Evolutionary conservation across 30 jellyfish, hydroid and myxozoan species (phyloP), one percentile per base, ranked within the genome.

Genomic region (Chrysaora quinquecirrha): DNA sequence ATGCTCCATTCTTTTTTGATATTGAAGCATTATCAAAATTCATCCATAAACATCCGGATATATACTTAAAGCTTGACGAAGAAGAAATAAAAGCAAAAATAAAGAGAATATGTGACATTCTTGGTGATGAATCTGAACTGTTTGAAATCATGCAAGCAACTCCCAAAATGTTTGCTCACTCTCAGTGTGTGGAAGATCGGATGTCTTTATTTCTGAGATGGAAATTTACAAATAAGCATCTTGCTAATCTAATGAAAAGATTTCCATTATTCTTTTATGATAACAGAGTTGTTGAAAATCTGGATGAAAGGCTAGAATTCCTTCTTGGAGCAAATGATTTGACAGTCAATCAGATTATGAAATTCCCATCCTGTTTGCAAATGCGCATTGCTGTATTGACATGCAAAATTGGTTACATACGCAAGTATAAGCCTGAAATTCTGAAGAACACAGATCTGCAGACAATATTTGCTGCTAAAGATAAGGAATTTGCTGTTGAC

Each of bases 301-400:
- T 80, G 24, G 81, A 67, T 25, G 90, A 80, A 33, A 30, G 90
- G 34, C 54, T 80, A 14, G 72, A 66, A 21, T 80, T 80, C 27
- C 54, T 80, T 33, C 76, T 80, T 1, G 76, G 83, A 30, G 23
- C 0, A 27, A 71, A 63, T 16, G 83, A 80, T 48, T 10, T 80
- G 21, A 4, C 43, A 14, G 90, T 54, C 21, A 24, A 30, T 30
- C 83, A 80, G 23, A 62, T 80, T 10, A 80, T 80, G 90, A 80
- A 80, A 33, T 80, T 80, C 24, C 90, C 90, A 0, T 49, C 67
- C 68, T 80, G 90, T 25, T 79, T 80, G 56, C 90, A 80, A 30
- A 19, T 80, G 68, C 38, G 90, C 47, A 50, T 80, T 23, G 83
- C 71, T 1, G 31, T 80, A 46, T 58, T 80, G 20, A 48, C 31